phyloP scores from a whole-genome alignment of 1,140 invertebrate genomes.

The Aphis craccivora region DNA sequence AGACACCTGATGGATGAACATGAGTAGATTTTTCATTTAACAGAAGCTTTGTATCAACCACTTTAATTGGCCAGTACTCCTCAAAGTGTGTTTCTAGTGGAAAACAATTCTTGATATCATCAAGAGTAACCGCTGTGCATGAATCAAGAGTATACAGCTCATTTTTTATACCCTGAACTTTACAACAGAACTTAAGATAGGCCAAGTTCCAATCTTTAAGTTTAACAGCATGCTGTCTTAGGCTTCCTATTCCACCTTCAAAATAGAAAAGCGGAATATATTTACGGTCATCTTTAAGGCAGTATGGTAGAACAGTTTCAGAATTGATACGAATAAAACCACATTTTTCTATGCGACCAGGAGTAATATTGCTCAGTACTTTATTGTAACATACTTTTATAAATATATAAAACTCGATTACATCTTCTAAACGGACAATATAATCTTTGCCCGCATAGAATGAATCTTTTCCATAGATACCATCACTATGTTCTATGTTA shows the following conservation, averaged over 20 bases:
- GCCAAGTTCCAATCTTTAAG: constrained; percentile 89
- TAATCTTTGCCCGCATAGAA: constrained; percentile 86
- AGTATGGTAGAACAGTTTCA: constrained; percentile 92
- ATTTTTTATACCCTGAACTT: constrained; percentile 89
- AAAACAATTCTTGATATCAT: constrained; percentile 90
- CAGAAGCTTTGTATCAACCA: constrained; percentile 77
- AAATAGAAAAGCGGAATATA: constrained; percentile 95
- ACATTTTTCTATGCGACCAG: constrained; percentile 77
- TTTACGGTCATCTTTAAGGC: constrained; percentile 80
- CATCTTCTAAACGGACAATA: constrained; percentile 85
- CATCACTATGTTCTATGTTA: constrained; percentile 90
- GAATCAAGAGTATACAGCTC: constrained; percentile 89
- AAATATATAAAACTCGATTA: constrained; percentile 89
- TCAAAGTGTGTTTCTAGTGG: constrained; percentile 87
- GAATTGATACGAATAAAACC: constrained; percentile 94
- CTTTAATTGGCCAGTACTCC: constrained; percentile 89
- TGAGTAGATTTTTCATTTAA: constrained; percentile 64
- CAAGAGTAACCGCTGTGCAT: constrained; percentile 85
- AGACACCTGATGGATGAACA: constrained; percentile 48
- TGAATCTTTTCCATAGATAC: constrained; percentile 85
- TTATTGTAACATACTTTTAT: constrained; percentile 87
- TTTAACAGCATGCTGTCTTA: constrained; percentile 83
- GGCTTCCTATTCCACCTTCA: constrained; percentile 88
- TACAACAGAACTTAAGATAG: constrained; percentile 93
- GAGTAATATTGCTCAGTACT: constrained; percentile 71